These are phyloP conservation scores for Mormoops blainvillei DNA, from an alignment of 2,113 vertebrate genomes.

Conservation along the genomic window DNA sequence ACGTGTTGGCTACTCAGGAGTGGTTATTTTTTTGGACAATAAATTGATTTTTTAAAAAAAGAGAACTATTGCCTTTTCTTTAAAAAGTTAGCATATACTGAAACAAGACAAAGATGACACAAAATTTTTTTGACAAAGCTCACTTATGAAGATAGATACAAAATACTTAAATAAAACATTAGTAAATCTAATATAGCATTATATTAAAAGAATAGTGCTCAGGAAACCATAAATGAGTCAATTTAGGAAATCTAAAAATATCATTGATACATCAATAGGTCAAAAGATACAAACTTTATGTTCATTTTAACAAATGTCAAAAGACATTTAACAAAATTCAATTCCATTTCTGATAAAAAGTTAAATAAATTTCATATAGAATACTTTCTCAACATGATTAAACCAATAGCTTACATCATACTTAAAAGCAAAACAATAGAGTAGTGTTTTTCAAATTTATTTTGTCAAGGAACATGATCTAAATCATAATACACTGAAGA, in stretches of 20 bases:
- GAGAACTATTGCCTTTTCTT: background rate
- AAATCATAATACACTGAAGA: slow-evolving; percentile 47
- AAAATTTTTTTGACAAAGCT: background rate
- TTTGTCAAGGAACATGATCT: slow-evolving; percentile 56
- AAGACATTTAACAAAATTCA: slow-evolving; percentile 55
- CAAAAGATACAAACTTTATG: slow-evolving; percentile 39
- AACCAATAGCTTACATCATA: slow-evolving; percentile 62
- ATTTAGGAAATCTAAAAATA: slow-evolving; percentile 55
- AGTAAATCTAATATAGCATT: slow-evolving; percentile 43
- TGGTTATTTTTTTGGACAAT: background rate
- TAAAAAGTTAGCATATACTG: background rate
- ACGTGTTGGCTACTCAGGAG: background rate
- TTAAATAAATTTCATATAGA: slow-evolving; percentile 55
- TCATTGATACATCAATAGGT: slow-evolving; percentile 28
- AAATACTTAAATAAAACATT: slow-evolving; percentile 34
- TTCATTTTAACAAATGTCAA: slow-evolving; percentile 39
- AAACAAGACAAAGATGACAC: background rate
- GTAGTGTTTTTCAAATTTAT: slow-evolving; percentile 31
- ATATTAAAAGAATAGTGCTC: slow-evolving; percentile 22
- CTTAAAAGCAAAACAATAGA: slow-evolving; percentile 61
- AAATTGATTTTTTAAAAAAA: background rate
- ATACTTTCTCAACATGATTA: slow-evolving; percentile 20
- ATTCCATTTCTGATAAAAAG: slow-evolving; percentile 62
- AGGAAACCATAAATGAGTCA: slow-evolving; percentile 44
- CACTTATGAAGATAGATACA: background rate